Evolutionary conservation across 2,888 invertebrate species (phyloP), one percentile per base, ranked within the genome.

Genomic region (Pristionchus maxplancki): DNA sequence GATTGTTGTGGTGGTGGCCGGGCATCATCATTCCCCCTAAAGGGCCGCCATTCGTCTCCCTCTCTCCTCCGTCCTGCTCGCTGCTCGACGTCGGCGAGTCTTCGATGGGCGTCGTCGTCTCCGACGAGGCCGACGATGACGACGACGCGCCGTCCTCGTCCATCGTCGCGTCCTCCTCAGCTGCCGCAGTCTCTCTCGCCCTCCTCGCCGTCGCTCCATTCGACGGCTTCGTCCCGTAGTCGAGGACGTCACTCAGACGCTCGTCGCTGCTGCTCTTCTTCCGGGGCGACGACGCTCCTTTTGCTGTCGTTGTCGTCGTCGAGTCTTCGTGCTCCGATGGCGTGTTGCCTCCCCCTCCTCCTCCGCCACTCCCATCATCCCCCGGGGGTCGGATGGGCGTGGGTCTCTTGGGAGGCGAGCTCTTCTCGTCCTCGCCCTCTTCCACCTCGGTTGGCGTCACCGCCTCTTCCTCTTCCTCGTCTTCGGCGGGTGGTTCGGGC

Each of bases 241-340:
- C 58, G 58, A 58, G 20, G 58, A 58, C 58, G 58, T 58, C 58
- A 9, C 37, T 37, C 71, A 71, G 31, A 31, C 37, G 34, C 13
- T 37, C 71, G 17, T 37, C 71, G 58, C 24, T 17, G 53, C 53
- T 53, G 53, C 53, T 53, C 53, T 58, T 58, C n/a, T 48, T 82
- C n/a, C 50, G 48, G 48, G 82, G 28, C n/a, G 82, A 44, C 37
- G 37, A n/a, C 17, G 17, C 34, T 15, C 53, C 78, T 48, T 28
- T 31, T n/a, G n/a, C 48, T 50, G 48, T 48, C 82, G 31, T 15
- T 2, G 40, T 28, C 8, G 48, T n/a, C 34, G 28, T 34, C 50
- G 40, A 31, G 9, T 86, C 71, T 48, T 87, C 86, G 86, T 87
- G 71, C 31, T 87, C 71, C 48, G 71, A 71, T 4, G 86, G 86